Evolutionary conservation across 37 sponge, comb jelly and placozoan genomes (phyloP).

Genomic region (Trichoplax adhaerens): DNA sequence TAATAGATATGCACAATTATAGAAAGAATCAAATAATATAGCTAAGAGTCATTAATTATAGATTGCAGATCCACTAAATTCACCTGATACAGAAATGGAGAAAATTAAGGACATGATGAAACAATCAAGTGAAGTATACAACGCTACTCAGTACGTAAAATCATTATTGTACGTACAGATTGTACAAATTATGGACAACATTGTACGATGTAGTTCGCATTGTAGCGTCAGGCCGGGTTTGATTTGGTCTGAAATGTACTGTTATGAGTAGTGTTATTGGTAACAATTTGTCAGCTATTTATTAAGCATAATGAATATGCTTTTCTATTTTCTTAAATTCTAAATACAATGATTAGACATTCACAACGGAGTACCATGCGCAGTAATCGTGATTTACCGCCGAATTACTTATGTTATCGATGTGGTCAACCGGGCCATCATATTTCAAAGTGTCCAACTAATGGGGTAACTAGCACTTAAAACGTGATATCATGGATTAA

Average conservation of each 20-base stretch:
- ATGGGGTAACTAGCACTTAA: slow-evolving; percentile 31
- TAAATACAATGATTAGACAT: slow-evolving; percentile 10
- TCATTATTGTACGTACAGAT: too few species aligned
- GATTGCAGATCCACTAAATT: slow-evolving; percentile 49
- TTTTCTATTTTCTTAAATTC: background rate
- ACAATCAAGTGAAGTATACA: slow-evolving; percentile 50
- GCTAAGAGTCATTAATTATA: slow-evolving; percentile 7
- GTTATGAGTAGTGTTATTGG: too few species aligned
- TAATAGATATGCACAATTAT: too few species aligned
- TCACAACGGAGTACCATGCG: background rate
- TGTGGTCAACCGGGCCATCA: slow-evolving; percentile 75
- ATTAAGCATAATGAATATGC: too few species aligned
- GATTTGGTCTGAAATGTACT: too few species aligned
- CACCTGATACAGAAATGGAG: slow-evolving; percentile 72
- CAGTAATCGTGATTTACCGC: slow-evolving; percentile 28
- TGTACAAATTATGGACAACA: too few species aligned
- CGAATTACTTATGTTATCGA: slow-evolving; percentile 62
- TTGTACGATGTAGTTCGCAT: too few species aligned
- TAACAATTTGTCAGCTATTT: too few species aligned
- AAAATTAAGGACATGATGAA: slow-evolving; percentile 72
- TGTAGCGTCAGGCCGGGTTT: too few species aligned
- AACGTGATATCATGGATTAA: too few species aligned
- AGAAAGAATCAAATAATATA: too few species aligned
- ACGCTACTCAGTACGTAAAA: slow-evolving; percentile 37
- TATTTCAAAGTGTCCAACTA: slow-evolving; percentile 74